These are phyloP conservation scores for Virgularia gustaviana DNA, from an alignment of 92 coral and sea anemone species.

Conservation along the genomic window DNA sequence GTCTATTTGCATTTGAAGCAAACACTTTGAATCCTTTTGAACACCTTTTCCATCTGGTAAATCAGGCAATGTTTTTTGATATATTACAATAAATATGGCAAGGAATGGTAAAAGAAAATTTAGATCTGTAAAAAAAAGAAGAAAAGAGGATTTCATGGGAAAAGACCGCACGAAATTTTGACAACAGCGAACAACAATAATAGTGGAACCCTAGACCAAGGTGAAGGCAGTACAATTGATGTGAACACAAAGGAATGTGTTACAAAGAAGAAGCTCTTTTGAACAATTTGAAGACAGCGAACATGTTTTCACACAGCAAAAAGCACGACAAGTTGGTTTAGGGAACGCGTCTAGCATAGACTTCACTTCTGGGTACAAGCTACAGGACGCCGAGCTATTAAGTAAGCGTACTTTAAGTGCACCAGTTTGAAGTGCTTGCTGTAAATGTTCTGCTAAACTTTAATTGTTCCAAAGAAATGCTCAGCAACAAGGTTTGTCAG, in stretches of 20 bases:
- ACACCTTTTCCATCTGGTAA: constrained; percentile 11
- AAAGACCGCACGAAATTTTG: constrained; percentile 43
- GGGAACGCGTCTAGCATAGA: neutral
- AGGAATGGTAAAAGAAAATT: constrained; percentile 44
- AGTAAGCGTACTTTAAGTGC: constrained; percentile 35
- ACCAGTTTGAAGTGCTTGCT: constrained; percentile 47
- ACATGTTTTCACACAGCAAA: constrained; percentile 14
- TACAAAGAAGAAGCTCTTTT: constrained; percentile 41
- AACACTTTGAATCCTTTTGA: neutral
- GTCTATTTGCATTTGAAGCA: neutral
- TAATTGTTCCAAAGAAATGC: constrained; percentile 38
- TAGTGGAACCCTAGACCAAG: constrained; percentile 32
- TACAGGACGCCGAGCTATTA: constrained; percentile 41
- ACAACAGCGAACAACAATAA: constrained; percentile 43
- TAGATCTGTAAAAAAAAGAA: constrained; percentile 37
- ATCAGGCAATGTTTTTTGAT: constrained; percentile 12
- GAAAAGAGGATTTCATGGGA: constrained; percentile 35
- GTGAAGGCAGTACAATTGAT: neutral
- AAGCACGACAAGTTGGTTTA: neutral
- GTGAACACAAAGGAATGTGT: constrained; percentile 12
- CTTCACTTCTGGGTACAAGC: constrained; percentile 47
- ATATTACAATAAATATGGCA: constrained; percentile 3
- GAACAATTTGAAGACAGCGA: constrained; percentile 16
- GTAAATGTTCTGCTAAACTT: constrained; percentile 22
- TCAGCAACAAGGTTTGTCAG: constrained; percentile 49